Conservation (phyloP, 2,113 vertebrate genomes). For the Platichthys flesus region DNA sequence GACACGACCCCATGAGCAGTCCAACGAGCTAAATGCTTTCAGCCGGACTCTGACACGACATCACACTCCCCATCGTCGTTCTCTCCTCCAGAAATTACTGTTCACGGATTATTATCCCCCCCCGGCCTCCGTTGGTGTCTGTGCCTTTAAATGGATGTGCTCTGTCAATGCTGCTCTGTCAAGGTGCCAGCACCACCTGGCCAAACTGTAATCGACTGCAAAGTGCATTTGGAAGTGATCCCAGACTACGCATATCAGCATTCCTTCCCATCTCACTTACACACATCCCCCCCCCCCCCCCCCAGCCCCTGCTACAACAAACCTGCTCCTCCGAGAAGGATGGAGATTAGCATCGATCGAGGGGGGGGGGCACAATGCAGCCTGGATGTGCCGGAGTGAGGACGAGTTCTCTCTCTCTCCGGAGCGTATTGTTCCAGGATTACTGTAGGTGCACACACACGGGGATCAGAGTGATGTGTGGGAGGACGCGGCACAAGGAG, state of each 20-base stretch:
- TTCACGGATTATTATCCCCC: constrained; percentile 27
- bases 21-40: too few relatives aligned
- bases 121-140: constrained; percentile 37
- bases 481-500: constrained; percentile 60
- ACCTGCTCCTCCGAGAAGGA: constrained; percentile 56
- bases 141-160: constrained; percentile 72
- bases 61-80: too few relatives aligned
- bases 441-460: constrained; percentile 32
- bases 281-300: neutral
- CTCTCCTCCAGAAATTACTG: neutral
- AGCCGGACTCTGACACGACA: too few relatives aligned
- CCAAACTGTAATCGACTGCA: constrained; percentile 78
- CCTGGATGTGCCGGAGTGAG: constrained; percentile 51
- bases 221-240: constrained; percentile 77
- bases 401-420: constrained; percentile 31
- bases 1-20: neutral
- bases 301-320: constrained; percentile 29
- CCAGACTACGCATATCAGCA: constrained; percentile 63
- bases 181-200: constrained; percentile 75
- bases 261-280: constrained; percentile 58
- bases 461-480: constrained; percentile 54
- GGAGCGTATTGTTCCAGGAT: constrained; percentile 67
- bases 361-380: constrained; percentile 41
- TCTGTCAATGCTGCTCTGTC: constrained; percentile 65
- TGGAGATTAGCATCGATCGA: constrained; percentile 69